A percentile compares a stretch with the other conserved stretches of the same genome.
Conservation (phyloP, 1,140 invertebrate species). For the Drosophila willistoni region DNA sequence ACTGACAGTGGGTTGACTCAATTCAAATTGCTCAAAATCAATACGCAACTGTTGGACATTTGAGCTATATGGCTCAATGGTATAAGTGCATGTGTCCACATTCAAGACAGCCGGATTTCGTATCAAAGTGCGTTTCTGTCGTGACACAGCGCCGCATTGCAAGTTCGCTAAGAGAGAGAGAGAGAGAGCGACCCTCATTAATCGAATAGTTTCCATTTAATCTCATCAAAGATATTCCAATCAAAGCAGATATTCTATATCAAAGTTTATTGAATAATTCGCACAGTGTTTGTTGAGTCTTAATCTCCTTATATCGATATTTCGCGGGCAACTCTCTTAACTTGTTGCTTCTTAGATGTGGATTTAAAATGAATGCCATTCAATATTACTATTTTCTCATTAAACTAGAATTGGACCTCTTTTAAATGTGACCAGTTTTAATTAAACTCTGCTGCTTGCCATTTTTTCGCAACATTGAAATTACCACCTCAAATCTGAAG, state of each 20-base stretch:
- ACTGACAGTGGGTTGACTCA: constrained; percentile 86
- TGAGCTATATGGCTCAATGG: constrained; percentile 80
- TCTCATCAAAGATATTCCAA: background rate
- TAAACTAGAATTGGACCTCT: too few relatives aligned
- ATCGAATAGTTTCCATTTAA: too few relatives aligned
- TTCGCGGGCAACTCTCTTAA: too few relatives aligned
- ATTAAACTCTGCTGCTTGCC: too few relatives aligned
- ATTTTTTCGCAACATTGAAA: too few relatives aligned
- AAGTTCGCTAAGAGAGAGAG: constrained; percentile 50
- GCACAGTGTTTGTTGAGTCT: too few relatives aligned
- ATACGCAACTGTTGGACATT: constrained; percentile 88
- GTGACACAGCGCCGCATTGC: constrained; percentile 54
- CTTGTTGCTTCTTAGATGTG: too few relatives aligned
- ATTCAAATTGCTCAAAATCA: constrained; percentile 89
- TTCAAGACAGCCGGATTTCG: constrained; percentile 48
- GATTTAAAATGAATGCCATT: too few relatives aligned
- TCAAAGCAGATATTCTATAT: background rate
- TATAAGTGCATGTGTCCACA: constrained; percentile 57
- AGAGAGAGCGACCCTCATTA: background rate
- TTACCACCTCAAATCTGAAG: too few relatives aligned
- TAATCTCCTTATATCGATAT: too few relatives aligned
- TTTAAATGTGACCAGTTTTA: too few relatives aligned
- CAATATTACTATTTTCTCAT: too few relatives aligned
- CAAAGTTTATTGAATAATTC: background rate
- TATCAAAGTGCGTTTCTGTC: constrained; percentile 63